These are phyloP conservation scores for Poeciliopsis occidentalis DNA, from an alignment of 2,113 vertebrate genomes.

Conservation along the genomic window DNA sequence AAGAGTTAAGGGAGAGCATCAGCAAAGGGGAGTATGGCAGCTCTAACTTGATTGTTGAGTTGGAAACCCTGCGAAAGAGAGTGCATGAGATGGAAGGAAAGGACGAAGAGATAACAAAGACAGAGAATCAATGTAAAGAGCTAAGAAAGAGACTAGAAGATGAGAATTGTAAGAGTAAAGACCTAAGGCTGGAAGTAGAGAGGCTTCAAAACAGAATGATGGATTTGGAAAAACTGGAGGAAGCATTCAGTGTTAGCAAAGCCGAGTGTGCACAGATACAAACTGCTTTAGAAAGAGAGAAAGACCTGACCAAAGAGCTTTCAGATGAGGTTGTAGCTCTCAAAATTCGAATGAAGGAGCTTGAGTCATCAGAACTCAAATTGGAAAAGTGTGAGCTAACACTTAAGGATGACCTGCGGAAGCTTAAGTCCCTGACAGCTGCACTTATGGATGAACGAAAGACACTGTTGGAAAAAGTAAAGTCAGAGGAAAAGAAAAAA, in stretches of 20 bases:
- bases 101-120: constrained; percentile 95
- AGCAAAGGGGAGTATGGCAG: constrained; percentile 90
- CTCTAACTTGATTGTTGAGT: constrained; percentile 90
- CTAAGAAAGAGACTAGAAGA: constrained; percentile 89
- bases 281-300: constrained; percentile 88
- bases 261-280: constrained; percentile 88
- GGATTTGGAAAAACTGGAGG: constrained; percentile 91
- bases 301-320: constrained; percentile 88
- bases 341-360: constrained; percentile 91
- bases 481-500: constrained; percentile 91
- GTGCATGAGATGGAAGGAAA: constrained; percentile 97
- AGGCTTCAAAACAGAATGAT: constrained; percentile 93
- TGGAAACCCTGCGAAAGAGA: constrained; percentile 91
- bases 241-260: constrained; percentile 87
- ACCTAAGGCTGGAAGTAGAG: constrained; percentile 90
- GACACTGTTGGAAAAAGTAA: constrained; percentile 90
- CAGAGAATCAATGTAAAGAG: constrained; percentile 90
- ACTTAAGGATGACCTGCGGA: constrained; percentile 93
- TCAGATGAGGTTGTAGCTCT: constrained; percentile 89
- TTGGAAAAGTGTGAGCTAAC: constrained; percentile 92
- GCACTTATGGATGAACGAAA: constrained; percentile 95
- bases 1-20: constrained; percentile 90
- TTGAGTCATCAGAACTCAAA: constrained; percentile 90
- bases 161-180: constrained; percentile 88
- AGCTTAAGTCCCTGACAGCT: constrained; percentile 94